Percentiles rank a stretch among this genome's conserved stretches.
Evolutionary conservation across 2,888 invertebrate species (phyloP).

Genomic region (Lasius fuliginosus): DNA sequence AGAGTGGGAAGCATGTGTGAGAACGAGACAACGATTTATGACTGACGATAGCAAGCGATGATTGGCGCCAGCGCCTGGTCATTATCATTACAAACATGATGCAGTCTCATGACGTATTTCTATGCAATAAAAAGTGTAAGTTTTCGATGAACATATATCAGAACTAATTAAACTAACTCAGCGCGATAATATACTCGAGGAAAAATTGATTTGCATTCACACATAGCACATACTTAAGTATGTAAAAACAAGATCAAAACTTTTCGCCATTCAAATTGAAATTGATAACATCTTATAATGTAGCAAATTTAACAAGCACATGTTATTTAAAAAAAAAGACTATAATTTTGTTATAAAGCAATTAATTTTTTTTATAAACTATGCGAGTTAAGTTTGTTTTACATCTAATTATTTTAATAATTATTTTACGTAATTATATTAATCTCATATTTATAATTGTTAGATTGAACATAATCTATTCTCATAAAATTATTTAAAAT

Average conservation of each 20-base stretch:
- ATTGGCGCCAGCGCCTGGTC: slow-evolving; percentile 70
- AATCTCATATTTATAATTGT: not conserved
- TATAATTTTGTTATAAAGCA: not conserved
- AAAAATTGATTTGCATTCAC: not conserved
- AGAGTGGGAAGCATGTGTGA: slow-evolving; percentile 1
- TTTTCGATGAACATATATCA: slow-evolving; percentile 31
- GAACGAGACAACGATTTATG: slow-evolving; percentile 63
- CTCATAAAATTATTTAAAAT: not conserved
- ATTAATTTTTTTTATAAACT: not conserved
- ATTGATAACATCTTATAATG: not conserved
- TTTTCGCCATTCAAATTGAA: not conserved
- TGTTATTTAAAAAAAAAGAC: not conserved
- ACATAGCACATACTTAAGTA: not conserved
- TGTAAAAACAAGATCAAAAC: not conserved
- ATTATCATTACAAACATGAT: slow-evolving; percentile 64
- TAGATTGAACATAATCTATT: not conserved
- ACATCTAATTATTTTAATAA: not conserved
- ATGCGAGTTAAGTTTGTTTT: not conserved
- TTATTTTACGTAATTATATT: not conserved
- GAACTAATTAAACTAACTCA: slow-evolving; percentile 16
- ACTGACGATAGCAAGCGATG: slow-evolving; percentile 63
- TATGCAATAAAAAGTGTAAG: slow-evolving; percentile 51
- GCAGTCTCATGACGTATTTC: slow-evolving; percentile 38
- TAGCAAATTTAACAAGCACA: not conserved
- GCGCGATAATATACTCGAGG: not conserved